Evolutionary conservation across 30 jellyfish, hydroid and myxozoan genomes (phyloP), one percentile per base, ranked within the genome.

Genomic region (Cassiopea andromeda): DNA sequence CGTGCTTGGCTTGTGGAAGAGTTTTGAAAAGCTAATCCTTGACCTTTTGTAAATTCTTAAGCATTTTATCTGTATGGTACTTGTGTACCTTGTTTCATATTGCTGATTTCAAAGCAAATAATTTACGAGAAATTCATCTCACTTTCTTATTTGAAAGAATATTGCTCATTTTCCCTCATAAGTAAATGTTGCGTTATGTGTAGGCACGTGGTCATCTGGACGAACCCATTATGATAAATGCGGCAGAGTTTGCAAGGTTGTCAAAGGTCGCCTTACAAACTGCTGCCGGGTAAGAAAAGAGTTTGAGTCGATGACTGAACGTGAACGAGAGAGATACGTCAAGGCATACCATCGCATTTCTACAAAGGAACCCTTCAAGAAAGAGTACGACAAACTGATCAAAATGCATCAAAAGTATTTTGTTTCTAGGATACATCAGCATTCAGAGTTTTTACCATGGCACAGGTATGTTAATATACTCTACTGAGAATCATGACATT

Each of bases 401-500:
- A 67, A 75, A 66, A 47, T 85, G 88, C 93, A 85, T 69, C 83
- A 75, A 48, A 75, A 9, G 50, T 45, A 75, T 44, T 85, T 85
- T 58, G 45, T 1, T 3, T 49, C 87, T 0, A 73, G 93, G 61
- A 91, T 91, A 73, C 97, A 91, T 77, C 69, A 77, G 14, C 73
- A 54, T 14, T 27, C 54, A 49, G 93, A 91, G 48, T 91, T 91
- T 76, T 72, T 91, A 10, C 97, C 97, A 69, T 91, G 97, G 97
- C 97, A 91, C 60, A 78, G 97, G 92, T 83, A 17, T 3, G 0
- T 3, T 6, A 54, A 54, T 6, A 54, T 54, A 54, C 64, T 54
- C 64, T 54, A 54, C 64, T 54, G 12, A 54, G 64, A 54, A 54
- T 54, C 64, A 27, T 27, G 38, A 27, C 38, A 27, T 27, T 27